A percentile compares a stretch with the other conserved stretches of the same genome.
These are phyloP conservation scores for Lycocerus yunnanus DNA, from an alignment of 2,888 invertebrate species.

Conservation along the genomic window DNA sequence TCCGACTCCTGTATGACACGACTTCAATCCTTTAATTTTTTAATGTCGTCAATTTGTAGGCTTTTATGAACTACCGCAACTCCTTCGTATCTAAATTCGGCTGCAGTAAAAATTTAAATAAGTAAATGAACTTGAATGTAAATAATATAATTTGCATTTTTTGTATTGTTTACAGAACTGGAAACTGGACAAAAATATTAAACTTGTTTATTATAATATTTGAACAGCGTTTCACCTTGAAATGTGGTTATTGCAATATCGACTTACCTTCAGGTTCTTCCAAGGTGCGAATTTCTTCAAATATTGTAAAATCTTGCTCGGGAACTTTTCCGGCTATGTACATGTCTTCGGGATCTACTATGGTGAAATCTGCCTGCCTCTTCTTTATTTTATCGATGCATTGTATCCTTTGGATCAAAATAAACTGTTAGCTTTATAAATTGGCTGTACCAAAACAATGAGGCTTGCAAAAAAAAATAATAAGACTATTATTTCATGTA, in stretches of 20 bases:
- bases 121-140: neutral
- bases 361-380: constrained; percentile 79
- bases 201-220: neutral
- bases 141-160: neutral
- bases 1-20: constrained; percentile 87
- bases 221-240: constrained; percentile 6
- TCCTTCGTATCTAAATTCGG: constrained; percentile 79
- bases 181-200: neutral
- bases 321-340: constrained; percentile 77
- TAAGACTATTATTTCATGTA: no score
- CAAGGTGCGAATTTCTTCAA: constrained; percentile 76
- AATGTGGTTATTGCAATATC: neutral
- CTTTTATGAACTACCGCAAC: constrained; percentile 80
- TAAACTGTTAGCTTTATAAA: neutral
- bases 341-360: constrained; percentile 87
- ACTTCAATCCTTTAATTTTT: constrained; percentile 74
- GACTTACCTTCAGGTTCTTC: constrained; percentile 73
- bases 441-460: no score
- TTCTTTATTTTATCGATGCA: constrained; percentile 78
- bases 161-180: neutral
- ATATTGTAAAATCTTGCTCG: constrained; percentile 75
- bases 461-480: no score
- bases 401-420: constrained; percentile 56
- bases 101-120: constrained; percentile 54
- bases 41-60: constrained; percentile 68